phyloP scores from a whole-genome alignment of 1,140 invertebrate species.

The Bombus superbus region DNA sequence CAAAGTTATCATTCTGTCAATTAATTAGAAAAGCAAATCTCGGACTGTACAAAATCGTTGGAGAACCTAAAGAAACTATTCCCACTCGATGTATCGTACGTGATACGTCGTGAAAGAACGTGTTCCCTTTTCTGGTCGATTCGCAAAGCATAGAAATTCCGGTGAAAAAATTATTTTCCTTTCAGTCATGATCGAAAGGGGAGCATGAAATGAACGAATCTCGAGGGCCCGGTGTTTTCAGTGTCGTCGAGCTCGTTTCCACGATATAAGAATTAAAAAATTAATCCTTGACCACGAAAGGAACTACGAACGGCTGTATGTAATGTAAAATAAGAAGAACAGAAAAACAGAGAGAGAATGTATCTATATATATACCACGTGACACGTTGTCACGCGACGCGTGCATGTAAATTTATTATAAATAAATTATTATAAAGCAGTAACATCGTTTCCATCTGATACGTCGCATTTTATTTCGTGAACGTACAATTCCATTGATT shows the following conservation, averaged over 20 bases:
- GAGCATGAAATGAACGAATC: constrained; percentile 29
- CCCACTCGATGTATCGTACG: neutral
- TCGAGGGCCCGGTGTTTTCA: constrained; percentile 56
- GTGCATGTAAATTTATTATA: constrained; percentile 80
- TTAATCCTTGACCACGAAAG: constrained; percentile 73
- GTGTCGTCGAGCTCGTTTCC: constrained; percentile 54
- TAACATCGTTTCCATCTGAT: neutral
- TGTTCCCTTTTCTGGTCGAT: neutral
- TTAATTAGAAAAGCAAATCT: neutral
- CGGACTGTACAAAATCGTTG: neutral
- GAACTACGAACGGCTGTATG: constrained; percentile 73
- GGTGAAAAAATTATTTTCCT: constrained; percentile 6
- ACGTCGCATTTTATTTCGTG: neutral
- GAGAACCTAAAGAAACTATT: neutral
- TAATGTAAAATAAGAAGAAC: constrained; percentile 76
- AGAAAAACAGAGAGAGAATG: constrained; percentile 71
- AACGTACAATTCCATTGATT: constrained; percentile 6
- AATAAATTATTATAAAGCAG: constrained; percentile 81
- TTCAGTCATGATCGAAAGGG: constrained; percentile 50
- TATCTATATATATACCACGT: constrained; percentile 66
- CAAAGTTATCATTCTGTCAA: neutral
- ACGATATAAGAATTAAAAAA: constrained; percentile 55
- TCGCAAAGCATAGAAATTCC: neutral
- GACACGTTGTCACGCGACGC: constrained; percentile 58
- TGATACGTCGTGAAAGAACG: neutral